These are phyloP conservation scores for Ceratosolen fusciceps DNA, from an alignment of 1,140 invertebrate species.

Conservation along the genomic window DNA sequence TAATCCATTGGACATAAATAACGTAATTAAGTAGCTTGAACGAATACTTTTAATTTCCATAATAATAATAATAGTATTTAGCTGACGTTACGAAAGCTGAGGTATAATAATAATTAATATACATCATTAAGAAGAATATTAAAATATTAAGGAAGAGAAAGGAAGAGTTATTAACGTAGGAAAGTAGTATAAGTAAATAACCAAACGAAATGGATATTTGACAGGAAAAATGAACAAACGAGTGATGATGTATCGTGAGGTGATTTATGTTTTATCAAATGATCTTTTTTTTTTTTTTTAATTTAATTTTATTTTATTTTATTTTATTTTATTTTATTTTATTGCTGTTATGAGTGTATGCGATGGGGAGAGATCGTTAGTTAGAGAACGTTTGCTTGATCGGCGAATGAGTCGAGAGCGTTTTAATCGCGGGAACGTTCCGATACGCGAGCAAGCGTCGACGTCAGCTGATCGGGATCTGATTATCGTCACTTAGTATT, in stretches of 20 bases:
- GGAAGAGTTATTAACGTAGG: too few species aligned
- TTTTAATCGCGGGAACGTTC: conserved; percentile 18
- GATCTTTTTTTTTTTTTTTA: too few species aligned
- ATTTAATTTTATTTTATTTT: too few species aligned
- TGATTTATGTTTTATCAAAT: conserved; percentile 30
- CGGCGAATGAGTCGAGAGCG: neutral
- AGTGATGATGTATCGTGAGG: neutral
- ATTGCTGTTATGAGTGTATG: neutral
- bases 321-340: too few species aligned
- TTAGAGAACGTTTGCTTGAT: conserved; percentile 26
- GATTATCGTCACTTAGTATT: conserved; percentile 35
- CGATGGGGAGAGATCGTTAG: conserved; percentile 7
- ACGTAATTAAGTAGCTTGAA: neutral
- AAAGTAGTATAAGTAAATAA: neutral
- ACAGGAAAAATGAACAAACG: conserved; percentile 24
- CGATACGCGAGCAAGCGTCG: neutral
- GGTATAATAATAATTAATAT: too few species aligned
- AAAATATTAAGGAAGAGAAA: too few species aligned
- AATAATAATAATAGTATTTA: neutral
- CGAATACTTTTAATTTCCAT: neutral
- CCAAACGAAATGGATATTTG: neutral
- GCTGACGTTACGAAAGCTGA: neutral
- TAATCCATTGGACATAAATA: neutral
- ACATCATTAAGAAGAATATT: too few species aligned
- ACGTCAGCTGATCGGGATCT: neutral